Evolutionary conservation across 2,888 invertebrate genomes (phyloP), one percentile per base, ranked within the genome.

Genomic region (Protodeltote pygarga): DNA sequence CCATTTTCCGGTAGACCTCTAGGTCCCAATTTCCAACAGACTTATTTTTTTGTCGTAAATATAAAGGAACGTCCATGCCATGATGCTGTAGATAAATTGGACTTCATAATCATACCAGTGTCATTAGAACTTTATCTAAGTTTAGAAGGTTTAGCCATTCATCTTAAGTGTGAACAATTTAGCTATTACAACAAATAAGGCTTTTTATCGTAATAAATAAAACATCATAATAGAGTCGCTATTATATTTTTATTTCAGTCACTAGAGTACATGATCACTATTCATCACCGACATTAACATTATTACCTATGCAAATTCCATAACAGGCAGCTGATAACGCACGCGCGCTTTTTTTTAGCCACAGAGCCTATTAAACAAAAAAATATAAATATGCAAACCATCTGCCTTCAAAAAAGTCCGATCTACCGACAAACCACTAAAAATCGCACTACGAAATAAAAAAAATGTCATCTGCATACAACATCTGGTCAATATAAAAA

Each of bases 381-480:
- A 65, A 67, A 65, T 66, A 53, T 67, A 71, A 74, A 78, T 79
- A 87, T 85, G 81, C 81, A 80, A 77, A 81, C 79, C 90, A 91
- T 87, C 89, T 90, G 90, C 83, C 75, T 52, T 80, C 83, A 80
- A 89, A 89, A 86, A 89, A 84, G 69, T 71, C 62, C 53, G 67
- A 77, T 79, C 74, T 72, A 71, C 73, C 76, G 77, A 81, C 80
- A 79, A 82, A 78, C 86, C 79, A 85, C 85, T 87, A 90, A 90
- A 90, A 89, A 91, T 91, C 85, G 90, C 89, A 85, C 82, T 74
- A 61, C 57, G 55, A 60, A 57, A 54, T 72, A 77, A 84, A 89
- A n/a, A 89, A 89, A 87, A 75, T 91, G 89, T 92, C 91, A 90
- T 92, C 89, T 91, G 91, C 91, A 92, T 92, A 89, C 75, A 81